Percentiles rank a stretch among this genome's conserved stretches.
phyloP scores from a whole-genome alignment of 2,113 vertebrate species.

The Mionectes macconnelli region DNA sequence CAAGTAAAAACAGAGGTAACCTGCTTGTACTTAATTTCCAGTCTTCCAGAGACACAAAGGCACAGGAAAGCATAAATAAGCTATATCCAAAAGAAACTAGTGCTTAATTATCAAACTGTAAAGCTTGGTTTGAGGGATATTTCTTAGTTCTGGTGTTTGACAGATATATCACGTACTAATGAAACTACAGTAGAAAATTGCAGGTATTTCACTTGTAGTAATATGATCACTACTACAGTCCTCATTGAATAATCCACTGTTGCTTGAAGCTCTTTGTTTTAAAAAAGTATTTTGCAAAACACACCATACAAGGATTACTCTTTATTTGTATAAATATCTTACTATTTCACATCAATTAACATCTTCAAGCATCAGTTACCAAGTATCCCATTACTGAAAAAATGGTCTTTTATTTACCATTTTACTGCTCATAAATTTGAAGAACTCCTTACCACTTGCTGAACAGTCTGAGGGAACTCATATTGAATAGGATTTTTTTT shows the following conservation, averaged over 20 bases:
- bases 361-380: not conserved
- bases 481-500: not conserved
- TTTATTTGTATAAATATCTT: not conserved
- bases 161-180: not conserved
- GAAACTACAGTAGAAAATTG: not conserved
- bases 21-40: not conserved
- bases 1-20: not conserved
- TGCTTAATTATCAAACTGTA: not conserved
- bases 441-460: not conserved
- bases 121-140: not conserved
- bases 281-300: not conserved
- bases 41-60: not conserved
- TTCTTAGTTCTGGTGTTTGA: not conserved
- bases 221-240: not conserved
- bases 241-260: not conserved
- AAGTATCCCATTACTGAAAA: not conserved
- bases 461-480: not conserved
- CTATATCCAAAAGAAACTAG: not conserved
- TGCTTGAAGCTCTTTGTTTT: not conserved
- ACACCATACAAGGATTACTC: not conserved
- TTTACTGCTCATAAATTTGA: not conserved
- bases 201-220: not conserved
- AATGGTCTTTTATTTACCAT: not conserved
- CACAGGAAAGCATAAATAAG: not conserved
- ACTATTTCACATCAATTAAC: not conserved